Base-by-base conservation (phyloP, 2,797 vertebrate species). In the Molossus alvarezi region DNA sequence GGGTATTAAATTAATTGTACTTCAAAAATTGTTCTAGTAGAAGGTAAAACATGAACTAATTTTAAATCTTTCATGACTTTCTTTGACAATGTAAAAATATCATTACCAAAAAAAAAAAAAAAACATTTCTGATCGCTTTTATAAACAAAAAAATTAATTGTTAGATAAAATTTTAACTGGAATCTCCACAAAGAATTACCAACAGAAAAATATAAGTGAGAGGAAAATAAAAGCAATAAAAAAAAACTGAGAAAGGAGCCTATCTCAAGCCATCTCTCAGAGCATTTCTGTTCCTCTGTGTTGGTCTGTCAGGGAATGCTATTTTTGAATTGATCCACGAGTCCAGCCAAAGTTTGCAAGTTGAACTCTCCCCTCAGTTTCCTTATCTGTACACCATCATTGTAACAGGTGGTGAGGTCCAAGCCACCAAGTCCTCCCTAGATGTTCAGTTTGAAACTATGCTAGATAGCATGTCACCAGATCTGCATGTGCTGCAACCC, bases 401-500 rank as follows among this genome's bases (percentile, higher is more conserved):
- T 65, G 69, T 58, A 71, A 58, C 21, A 80, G 62, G 21, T 82
- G 25, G n/a, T 89, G 53, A 88, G 58, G 10, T 79, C 86, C 71
- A 91, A 80, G 67, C 25, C 67, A 58, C 20, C 55, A 65, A 20
- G 62, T 76, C 41, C 20, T 79, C n/a, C 53, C 67, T 60, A 25
- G 60, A 88, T 37, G 8, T 76, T 95, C 82, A 91, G 29, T 12
- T 45, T 73, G 76, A 92, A 92, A 33, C 69, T 20, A 9, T 23
- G n/a, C 73, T 17, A 83, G 27, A 84, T 14, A 87, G 33, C 17
- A 6, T 29, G 9, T 65, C 65, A 13, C n/a, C 25, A 48, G 67
- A 64, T 80, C 72, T 93, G 0, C 45, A 27, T 27, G 71, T 57
- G 62, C 51, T 25, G 8, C 18, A 57, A 58, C 37, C 51, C 12